These are phyloP conservation scores for Drosophila arawakana DNA, from an alignment of 1,140 invertebrate genomes.

Conservation along the genomic window DNA sequence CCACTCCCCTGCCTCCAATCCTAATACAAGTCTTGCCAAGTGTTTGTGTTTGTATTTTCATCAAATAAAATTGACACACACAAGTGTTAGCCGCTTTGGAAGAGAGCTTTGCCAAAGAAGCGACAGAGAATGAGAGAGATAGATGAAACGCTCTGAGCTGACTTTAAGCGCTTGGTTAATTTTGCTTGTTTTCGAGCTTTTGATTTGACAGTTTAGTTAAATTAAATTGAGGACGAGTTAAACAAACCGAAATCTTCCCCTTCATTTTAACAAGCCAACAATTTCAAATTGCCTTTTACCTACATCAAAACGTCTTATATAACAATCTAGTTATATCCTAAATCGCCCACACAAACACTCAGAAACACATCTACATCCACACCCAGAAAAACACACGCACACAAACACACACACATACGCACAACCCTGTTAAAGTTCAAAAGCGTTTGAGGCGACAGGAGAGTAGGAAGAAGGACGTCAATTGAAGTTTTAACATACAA, in stretches of 20 bases:
- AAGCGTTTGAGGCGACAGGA: conserved; percentile 69
- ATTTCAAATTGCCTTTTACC: conserved; percentile 71
- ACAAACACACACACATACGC: conserved; percentile 11
- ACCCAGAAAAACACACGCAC: background rate
- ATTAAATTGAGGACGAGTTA: conserved; percentile 71
- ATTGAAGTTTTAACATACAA: conserved; percentile 83
- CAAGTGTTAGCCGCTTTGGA: conserved; percentile 81
- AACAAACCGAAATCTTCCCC: conserved; percentile 42
- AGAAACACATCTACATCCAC: conserved; percentile 39
- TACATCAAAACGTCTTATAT: conserved; percentile 75
- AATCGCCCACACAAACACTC: conserved; percentile 68
- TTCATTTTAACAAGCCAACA: conserved; percentile 2
- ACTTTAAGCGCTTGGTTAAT: conserved; percentile 77
- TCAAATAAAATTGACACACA: conserved; percentile 83
- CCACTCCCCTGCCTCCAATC: background rate
- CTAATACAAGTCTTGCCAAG: conserved; percentile 23
- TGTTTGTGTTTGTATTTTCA: conserved; percentile 80
- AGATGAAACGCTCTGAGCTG: conserved; percentile 40
- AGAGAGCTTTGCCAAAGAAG: conserved; percentile 52
- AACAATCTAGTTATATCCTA: conserved; percentile 80
- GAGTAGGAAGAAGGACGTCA: conserved; percentile 42
- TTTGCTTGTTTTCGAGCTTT: conserved; percentile 68
- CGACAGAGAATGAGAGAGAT: background rate
- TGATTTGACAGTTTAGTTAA: conserved; percentile 83
- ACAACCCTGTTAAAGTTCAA: conserved; percentile 74